These are phyloP conservation scores for Colletes collaris DNA, from an alignment of 2,888 invertebrate genomes.

Conservation along the genomic window DNA sequence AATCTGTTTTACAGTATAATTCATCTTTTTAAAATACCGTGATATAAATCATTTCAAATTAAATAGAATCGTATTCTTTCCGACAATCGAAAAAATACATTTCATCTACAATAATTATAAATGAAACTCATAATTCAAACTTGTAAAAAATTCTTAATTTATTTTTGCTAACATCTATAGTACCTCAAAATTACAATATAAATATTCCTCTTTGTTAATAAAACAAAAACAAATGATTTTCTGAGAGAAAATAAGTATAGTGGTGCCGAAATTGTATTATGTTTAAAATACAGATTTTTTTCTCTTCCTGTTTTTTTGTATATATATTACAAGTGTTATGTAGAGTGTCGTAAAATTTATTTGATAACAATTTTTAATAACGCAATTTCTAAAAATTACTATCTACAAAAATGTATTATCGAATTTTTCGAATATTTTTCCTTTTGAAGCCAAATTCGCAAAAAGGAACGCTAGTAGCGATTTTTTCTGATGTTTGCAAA, in stretches of 20 bases:
- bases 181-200: constrained; percentile 60
- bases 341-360: constrained; percentile 63
- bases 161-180: constrained; percentile 58
- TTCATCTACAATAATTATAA: constrained; percentile 38
- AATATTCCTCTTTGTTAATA: constrained; percentile 54
- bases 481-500: constrained; percentile 52
- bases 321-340: constrained; percentile 65
- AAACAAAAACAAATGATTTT: constrained; percentile 62
- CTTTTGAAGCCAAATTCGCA: constrained; percentile 58
- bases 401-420: constrained; percentile 71
- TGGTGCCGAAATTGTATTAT: constrained; percentile 57
- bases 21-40: not conserved
- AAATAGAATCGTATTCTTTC: not conserved
- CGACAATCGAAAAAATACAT: constrained; percentile 19
- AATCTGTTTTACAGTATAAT: constrained; percentile 24
- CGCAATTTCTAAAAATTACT: constrained; percentile 71
- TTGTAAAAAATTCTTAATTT: constrained; percentile 67
- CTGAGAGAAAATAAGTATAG: constrained; percentile 61
- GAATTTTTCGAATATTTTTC: constrained; percentile 56
- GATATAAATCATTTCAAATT: constrained; percentile 8
- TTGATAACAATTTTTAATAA: constrained; percentile 72
- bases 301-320: constrained; percentile 55
- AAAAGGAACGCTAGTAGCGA: constrained; percentile 60
- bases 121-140: constrained; percentile 58
- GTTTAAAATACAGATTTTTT: constrained; percentile 66